Conservation (phyloP, 2,797 vertebrate species). For the Cynopterus sphinx region DNA sequence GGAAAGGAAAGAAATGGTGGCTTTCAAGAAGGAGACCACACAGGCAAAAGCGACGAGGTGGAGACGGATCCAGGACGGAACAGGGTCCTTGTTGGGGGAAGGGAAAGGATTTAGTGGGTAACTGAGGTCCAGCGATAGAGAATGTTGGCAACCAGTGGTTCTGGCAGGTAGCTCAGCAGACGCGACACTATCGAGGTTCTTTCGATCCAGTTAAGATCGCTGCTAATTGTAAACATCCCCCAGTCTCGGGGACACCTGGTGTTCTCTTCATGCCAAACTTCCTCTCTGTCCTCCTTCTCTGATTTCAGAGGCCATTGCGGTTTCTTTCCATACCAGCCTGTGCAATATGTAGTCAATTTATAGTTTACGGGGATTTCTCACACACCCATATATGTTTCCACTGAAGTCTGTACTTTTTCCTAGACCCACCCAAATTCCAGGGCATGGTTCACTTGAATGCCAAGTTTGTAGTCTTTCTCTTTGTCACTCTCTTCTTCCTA, state of each 20-base stretch:
- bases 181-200: fast-evolving
- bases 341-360: constrained; percentile 77
- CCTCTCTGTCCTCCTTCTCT: constrained; percentile 8
- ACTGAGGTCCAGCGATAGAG: neutral
- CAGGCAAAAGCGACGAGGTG: neutral
- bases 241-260: neutral
- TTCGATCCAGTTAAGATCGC: fast-evolving
- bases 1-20: neutral
- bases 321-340: constrained; percentile 58
- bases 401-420: constrained; percentile 86
- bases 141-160: fast-evolving
- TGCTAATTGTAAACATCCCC: neutral
- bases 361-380: constrained; percentile 80
- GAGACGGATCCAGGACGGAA: neutral
- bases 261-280: neutral
- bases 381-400: constrained; percentile 84
- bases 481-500: neutral
- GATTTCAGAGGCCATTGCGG: constrained; percentile 48
- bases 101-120: no score
- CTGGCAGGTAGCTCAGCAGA: neutral
- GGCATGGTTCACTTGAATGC: constrained; percentile 73
- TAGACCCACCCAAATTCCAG: constrained; percentile 87
- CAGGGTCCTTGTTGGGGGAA: neutral
- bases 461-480: constrained; percentile 72
- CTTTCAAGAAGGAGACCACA: neutral